Percentiles rank a stretch among this genome's conserved stretches.
These are phyloP conservation scores for Platanista minor DNA, from an alignment of 2,113 vertebrate species.

Conservation along the genomic window DNA sequence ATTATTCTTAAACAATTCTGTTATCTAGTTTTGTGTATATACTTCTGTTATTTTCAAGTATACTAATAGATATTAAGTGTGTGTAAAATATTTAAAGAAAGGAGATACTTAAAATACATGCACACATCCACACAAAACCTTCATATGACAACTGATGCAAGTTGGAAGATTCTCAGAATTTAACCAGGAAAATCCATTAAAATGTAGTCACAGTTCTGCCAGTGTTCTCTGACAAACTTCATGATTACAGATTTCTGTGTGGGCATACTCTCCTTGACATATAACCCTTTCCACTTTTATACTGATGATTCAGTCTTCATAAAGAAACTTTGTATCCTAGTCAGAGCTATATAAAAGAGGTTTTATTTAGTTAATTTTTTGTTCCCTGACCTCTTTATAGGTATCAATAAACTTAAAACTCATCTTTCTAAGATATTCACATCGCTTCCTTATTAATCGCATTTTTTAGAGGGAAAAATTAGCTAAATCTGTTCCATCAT, in stretches of 20 bases:
- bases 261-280: background rate
- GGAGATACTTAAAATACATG: background rate
- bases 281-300: slow-evolving; percentile 24
- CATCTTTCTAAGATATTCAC: background rate
- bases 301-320: slow-evolving; percentile 62
- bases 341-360: background rate
- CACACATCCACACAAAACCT: background rate
- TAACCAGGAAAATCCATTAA: slow-evolving; percentile 44
- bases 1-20: background rate
- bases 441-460: background rate
- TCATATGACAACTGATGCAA: background rate
- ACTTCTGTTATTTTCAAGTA: background rate
- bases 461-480: background rate
- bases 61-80: background rate
- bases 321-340: slow-evolving; percentile 53
- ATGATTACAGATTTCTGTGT: slow-evolving; percentile 46
- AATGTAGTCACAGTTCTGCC: background rate
- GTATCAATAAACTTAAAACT: background rate
- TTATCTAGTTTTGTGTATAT: background rate
- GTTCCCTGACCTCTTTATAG: slow-evolving; percentile 33
- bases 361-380: background rate
- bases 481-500: background rate
- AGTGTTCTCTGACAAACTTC: background rate
- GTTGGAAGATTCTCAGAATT: slow-evolving; percentile 5
- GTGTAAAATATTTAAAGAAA: background rate